Conservation (phyloP, 1,140 invertebrate species). For the Eumeta japonica region DNA sequence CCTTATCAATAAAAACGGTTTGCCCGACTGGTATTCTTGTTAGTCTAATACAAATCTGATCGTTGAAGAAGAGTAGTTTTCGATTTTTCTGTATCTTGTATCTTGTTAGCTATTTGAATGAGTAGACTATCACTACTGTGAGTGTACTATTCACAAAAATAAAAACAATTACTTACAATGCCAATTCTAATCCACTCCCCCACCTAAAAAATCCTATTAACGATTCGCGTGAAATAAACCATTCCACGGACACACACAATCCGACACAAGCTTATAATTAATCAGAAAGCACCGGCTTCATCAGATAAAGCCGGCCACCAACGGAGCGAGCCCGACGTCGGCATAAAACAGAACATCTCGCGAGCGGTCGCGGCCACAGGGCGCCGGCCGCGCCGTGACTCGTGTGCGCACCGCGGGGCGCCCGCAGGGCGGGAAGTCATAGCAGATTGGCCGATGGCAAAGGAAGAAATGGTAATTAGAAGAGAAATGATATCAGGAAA, state of each 20-base stretch:
- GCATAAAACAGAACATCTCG: too few species aligned
- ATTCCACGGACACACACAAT: conserved; percentile 24
- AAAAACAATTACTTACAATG: conserved; percentile 11
- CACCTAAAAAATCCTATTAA: conserved; percentile 18
- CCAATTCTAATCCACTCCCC: conserved; percentile 18
- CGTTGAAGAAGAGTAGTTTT: too few species aligned
- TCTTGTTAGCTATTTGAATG: too few species aligned
- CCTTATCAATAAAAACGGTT: too few species aligned
- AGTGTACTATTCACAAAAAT: conserved; percentile 5
- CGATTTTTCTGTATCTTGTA: too few species aligned
- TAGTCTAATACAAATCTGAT: too few species aligned
- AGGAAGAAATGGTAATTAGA: not conserved
- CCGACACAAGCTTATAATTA: conserved; percentile 27
- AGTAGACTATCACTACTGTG: too few species aligned
- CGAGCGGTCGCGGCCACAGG: too few species aligned
- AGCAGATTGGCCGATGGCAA: not conserved
- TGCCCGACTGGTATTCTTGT: too few species aligned
- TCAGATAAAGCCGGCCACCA: conserved; percentile 27
- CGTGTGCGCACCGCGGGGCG: too few species aligned
- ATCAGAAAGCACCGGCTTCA: conserved; percentile 22
- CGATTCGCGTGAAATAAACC: conserved; percentile 22
- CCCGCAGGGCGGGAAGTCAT: conserved; percentile 1
- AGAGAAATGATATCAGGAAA: conserved; percentile 2
- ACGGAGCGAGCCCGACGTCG: too few species aligned
- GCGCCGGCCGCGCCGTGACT: not conserved